Evolutionary conservation across 2,113 vertebrate genomes (phyloP).

Genomic region (Vulpes ferrilata): DNA sequence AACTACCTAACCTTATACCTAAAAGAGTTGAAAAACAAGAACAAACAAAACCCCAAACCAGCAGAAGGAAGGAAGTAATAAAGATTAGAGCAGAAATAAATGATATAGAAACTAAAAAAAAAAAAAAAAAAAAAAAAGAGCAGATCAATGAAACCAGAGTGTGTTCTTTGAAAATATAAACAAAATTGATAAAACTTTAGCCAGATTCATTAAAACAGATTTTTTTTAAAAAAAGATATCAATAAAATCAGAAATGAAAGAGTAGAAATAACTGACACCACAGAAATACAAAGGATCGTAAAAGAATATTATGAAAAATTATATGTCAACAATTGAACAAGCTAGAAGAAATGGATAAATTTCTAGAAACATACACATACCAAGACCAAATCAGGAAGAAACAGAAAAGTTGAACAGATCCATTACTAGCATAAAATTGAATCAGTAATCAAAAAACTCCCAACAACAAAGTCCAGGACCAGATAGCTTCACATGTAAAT

Average conservation of each 20-base stretch:
- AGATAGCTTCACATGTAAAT: not conserved
- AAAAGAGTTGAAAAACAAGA: not conserved
- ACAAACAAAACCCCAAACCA: not conserved
- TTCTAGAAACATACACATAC: not conserved
- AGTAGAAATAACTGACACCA: not conserved
- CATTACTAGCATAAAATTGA: not conserved
- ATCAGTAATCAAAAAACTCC: not conserved
- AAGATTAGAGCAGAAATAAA: not conserved
- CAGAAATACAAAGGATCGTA: not conserved
- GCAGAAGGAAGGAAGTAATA: not conserved
- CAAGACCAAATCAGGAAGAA: not conserved
- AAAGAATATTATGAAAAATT: not conserved
- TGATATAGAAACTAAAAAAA: not conserved
- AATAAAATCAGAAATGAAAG: not conserved
- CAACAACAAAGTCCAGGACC: not conserved
- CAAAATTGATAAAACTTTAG: not conserved
- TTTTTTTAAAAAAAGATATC: not conserved
- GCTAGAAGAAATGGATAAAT: not conserved
- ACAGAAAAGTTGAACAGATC: not conserved
- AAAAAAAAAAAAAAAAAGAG: not conserved
- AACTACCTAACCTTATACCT: not conserved
- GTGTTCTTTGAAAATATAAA: not conserved
- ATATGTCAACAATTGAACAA: not conserved
- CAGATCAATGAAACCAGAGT: not conserved
- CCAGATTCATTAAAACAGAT: not conserved